Percentiles rank a stretch among this genome's conserved stretches.
Conservation (phyloP, 1,140 invertebrate genomes). For the Listronotus bonariensis region DNA sequence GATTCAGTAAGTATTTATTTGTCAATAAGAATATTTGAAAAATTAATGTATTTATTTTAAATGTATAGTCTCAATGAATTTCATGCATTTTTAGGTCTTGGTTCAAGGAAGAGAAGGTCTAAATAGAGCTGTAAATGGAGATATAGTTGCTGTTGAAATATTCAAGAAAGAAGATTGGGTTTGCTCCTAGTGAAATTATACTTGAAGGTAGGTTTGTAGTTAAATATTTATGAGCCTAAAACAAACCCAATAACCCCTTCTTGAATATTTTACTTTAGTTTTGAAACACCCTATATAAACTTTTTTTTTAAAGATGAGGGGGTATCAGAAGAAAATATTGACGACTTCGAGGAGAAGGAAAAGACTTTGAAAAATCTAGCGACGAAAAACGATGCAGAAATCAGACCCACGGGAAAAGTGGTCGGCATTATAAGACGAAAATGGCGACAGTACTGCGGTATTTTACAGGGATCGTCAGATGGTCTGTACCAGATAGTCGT, state of each 20-base stretch:
- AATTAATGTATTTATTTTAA: too few relatives aligned
- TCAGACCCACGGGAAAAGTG: slow-evolving; percentile 82
- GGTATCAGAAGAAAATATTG: slow-evolving; percentile 64
- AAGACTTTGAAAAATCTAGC: slow-evolving; percentile 49
- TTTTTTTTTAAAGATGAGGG: slow-evolving; percentile 64
- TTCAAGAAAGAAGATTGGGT: slow-evolving; percentile 91
- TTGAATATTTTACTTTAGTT: too few relatives aligned
- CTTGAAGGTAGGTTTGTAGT: slow-evolving; percentile 61
- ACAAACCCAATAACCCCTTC: too few relatives aligned
- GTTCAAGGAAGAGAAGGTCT: slow-evolving; percentile 86
- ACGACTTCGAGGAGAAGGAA: slow-evolving; percentile 66
- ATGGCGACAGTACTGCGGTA: slow-evolving; percentile 97
- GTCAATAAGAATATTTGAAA: too few relatives aligned
- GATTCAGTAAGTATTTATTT: slow-evolving; percentile 66
- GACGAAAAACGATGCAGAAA: slow-evolving; percentile 56
- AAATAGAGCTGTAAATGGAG: slow-evolving; percentile 96
- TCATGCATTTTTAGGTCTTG: slow-evolving; percentile 75
- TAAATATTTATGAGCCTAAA: too few relatives aligned
- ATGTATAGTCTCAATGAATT: too few relatives aligned
- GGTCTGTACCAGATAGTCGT: slow-evolving; percentile 81
- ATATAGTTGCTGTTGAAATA: slow-evolving; percentile 90
- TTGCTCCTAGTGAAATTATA: slow-evolving; percentile 80
- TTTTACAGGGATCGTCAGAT: slow-evolving; percentile 79
- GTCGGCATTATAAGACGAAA: slow-evolving; percentile 96
- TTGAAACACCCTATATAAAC: too few relatives aligned